Base-by-base conservation (phyloP, 2,797 vertebrate genomes). In the Dicrostonyx torquatus region DNA sequence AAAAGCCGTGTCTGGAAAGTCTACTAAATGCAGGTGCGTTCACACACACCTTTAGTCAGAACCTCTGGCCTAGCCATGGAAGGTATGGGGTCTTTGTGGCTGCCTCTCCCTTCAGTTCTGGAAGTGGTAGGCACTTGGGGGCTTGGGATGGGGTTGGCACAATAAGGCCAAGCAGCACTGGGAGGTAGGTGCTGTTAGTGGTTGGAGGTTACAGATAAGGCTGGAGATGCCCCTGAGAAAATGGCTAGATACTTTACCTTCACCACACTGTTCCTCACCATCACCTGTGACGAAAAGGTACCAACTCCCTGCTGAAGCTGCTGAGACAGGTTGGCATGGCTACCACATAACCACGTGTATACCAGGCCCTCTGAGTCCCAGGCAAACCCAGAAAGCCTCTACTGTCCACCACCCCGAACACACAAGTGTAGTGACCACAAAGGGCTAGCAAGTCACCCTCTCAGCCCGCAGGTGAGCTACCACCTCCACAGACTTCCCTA, bases 121-220 rank as follows among this genome's bases (percentile, higher is more conserved):
- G 40, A 82, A n/a, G 5, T 2, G 14, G 34, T 29, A 45, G 17
- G 29, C 40, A 20, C 68, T 11, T 31, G 3, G 4, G 34, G 73
- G 13, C 6, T 15, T 15, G 18, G 31, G 26, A 6, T 11, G 9
- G 8, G 26, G 31, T 24, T 78, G 87, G n/a, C 24, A 53, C 11
- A 22, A 34, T 14, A 12, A 77, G 60, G 60, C 9, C 72, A 66
- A 37, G 15, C 5, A 48, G 34, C 43, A 48, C 12, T 24, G 3
- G 3, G 8, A 26, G 43, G 43, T 11, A 0, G 60, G 43, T 5
- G 9, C 12, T 60, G 2, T n/a, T 48, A 45, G 15, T 15, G 9
- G 62, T 5, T 53, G 13, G 64, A 34, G 50, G 60, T 14, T 3
- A 34, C 4, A 12, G 12, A 83, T 31, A 29, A 40, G 34, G 92